phyloP scores from a whole-genome alignment of 2,797 vertebrate genomes.

The Pipistrellus pipistrellus region DNA sequence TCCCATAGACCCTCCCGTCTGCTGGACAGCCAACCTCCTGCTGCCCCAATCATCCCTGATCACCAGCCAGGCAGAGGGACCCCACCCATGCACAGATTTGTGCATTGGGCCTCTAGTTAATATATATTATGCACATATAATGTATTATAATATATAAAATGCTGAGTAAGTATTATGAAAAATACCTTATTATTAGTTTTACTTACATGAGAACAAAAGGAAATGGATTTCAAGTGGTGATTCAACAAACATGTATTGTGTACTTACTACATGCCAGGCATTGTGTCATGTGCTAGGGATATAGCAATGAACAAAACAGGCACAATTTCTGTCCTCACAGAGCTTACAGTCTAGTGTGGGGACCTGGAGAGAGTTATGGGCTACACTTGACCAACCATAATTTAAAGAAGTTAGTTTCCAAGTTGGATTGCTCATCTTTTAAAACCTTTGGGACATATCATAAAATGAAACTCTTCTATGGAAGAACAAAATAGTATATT shows the following conservation, averaged over 20 bases:
- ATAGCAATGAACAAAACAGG: background rate
- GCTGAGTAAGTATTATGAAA: background rate
- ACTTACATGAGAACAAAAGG: conserved; percentile 8
- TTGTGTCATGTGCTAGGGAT: background rate
- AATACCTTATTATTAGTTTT: conserved; percentile 1
- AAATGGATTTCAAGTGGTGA: conserved; percentile 21
- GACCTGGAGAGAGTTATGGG: background rate
- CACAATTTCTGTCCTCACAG: background rate
- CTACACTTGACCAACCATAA: background rate
- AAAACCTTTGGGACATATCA: background rate
- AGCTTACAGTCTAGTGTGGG: background rate
- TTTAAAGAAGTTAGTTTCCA: background rate
- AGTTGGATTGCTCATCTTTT: background rate
- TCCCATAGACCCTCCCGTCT: no score
- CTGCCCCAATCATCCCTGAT: no score
- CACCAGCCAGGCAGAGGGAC: no score
- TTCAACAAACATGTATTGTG: background rate
- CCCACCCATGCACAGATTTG: no score
- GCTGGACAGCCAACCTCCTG: no score
- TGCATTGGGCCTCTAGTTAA: background rate
- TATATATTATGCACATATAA: background rate
- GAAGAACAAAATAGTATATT: background rate
- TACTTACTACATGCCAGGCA: background rate
- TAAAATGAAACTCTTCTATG: background rate
- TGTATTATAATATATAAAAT: background rate